phyloP scores from a whole-genome alignment of 2,888 invertebrate genomes.

The Anagyrus pseudococci region DNA sequence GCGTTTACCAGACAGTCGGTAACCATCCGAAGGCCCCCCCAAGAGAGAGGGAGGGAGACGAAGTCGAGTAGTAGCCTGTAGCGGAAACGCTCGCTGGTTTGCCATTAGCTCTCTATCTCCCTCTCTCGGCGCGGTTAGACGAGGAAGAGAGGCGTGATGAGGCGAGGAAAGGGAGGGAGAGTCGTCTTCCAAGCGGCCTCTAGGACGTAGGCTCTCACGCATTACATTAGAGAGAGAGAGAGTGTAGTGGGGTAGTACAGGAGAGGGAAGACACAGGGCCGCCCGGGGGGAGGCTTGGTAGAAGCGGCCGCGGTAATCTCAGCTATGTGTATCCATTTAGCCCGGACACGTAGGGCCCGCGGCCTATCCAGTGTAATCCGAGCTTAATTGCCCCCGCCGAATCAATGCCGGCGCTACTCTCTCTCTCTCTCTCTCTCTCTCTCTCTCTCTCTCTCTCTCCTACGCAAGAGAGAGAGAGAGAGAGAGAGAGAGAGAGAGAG shows the following conservation, averaged over 20 bases:
- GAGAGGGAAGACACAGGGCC: too few species aligned
- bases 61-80: too few species aligned
- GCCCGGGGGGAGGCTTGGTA: conserved; percentile 42
- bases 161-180: background rate
- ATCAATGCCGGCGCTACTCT: conserved; percentile 48
- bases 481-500: too few species aligned
- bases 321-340: conserved; percentile 60
- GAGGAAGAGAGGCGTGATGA: too few species aligned
- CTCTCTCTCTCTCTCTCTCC: conserved; percentile 10
- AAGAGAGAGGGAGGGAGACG: too few species aligned
- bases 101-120: conserved; percentile 32
- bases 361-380: conserved; percentile 53
- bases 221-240: conserved; percentile 38
- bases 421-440: conserved; percentile 13
- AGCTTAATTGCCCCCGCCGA: conserved; percentile 55
- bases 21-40: too few species aligned
- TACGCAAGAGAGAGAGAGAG: too few species aligned
- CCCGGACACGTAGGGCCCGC: conserved; percentile 46
- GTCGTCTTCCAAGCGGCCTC: background rate
- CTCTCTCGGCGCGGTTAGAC: too few species aligned
- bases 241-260: conserved; percentile 5
- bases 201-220: conserved; percentile 23
- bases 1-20: too few species aligned
- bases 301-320: conserved; percentile 58
- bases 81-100: conserved; percentile 39